Base-by-base conservation (phyloP, 2,797 vertebrate genomes). In the Typhlichthys eigenmanni region DNA sequence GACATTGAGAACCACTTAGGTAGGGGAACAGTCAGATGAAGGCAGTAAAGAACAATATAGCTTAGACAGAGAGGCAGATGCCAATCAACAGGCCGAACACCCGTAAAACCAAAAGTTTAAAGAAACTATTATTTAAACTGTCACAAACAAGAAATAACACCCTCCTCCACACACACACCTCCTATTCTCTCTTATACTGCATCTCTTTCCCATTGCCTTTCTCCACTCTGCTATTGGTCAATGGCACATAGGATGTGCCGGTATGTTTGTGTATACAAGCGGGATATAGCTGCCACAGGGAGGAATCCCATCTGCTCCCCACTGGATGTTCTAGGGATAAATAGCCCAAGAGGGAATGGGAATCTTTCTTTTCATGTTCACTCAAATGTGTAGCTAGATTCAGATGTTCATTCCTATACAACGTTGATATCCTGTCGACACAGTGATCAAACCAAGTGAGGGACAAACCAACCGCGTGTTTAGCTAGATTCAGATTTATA, bases 281-380 rank as follows among this genome's bases (percentile, higher is more conserved):
- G 83, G 84, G 85, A 89, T 78, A 85, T 86, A 80, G 76, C 82
- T 83, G 83, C 85, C 82, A 86, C 72, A 49, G 32, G 62, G 81
- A 90, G 70, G 68, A 81, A 76, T 87, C 75, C 85, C 88, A 90
- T 89, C 87, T 89, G 87, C 77, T 82, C 12, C 8, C 0, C 14
- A 79, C 51, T 56, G 14, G 52, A 50, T 2, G 55, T 60, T 70
- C 61, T 6, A 9, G 34, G 58, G 56, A 72, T 59, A 67, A 51
- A 2, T 51, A 75, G 72, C 67, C 56, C 68, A 63, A 73, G 58
- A 66, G 58, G 52, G 70, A 69, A 76, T 54, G 61, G 75, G 79
- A 78, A 80, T 64, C 61, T 60, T 74, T 64, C 70, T 57, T 55
- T 48, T 73, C 3, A 34, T 19, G 49, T 13, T 45, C 16, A 34